phyloP scores from a whole-genome alignment of 2,888 invertebrate species.

The Abrostola tripartita region DNA sequence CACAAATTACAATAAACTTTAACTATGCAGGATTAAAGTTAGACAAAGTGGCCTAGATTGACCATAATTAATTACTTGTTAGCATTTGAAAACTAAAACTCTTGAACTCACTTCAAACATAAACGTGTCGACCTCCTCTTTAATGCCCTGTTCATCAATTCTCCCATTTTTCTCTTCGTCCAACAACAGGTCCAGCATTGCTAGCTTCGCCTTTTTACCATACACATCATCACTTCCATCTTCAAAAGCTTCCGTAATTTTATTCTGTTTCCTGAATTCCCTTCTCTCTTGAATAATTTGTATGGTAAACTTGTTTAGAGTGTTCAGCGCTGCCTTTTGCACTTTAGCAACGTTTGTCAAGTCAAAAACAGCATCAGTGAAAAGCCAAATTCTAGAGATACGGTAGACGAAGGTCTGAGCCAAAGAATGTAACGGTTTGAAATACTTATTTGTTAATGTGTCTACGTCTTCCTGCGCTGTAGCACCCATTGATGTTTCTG shows the following conservation, averaged over 20 bases:
- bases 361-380: slow-evolving; percentile 24
- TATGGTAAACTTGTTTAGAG: slow-evolving; percentile 85
- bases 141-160: slow-evolving; percentile 88
- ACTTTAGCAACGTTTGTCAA: slow-evolving; percentile 21
- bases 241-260: slow-evolving; percentile 13
- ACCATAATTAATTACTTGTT: too few species aligned
- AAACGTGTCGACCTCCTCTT: slow-evolving; percentile 92
- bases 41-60: too few species aligned
- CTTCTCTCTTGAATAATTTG: slow-evolving; percentile 81
- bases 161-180: slow-evolving; percentile 87
- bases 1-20: too few species aligned
- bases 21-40: too few species aligned
- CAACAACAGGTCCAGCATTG: slow-evolving; percentile 90
- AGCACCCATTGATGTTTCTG: slow-evolving; percentile 88
- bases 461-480: slow-evolving; percentile 72
- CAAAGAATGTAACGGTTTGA: slow-evolving; percentile 57
- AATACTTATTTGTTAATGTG: slow-evolving; percentile 74
- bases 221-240: slow-evolving; percentile 54
- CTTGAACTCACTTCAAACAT: slow-evolving; percentile 90
- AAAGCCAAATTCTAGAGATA: slow-evolving; percentile 49
- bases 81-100: too few species aligned
- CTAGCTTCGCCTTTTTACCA: slow-evolving; percentile 83
- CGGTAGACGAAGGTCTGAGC: slow-evolving; percentile 43
- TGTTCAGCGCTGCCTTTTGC: slow-evolving; percentile 60
- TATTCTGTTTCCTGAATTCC: slow-evolving; percentile 42